A percentile compares a stretch with the other conserved stretches of the same genome.
phyloP scores from a whole-genome alignment of 2,888 invertebrate genomes.

The Apamea crenata region DNA sequence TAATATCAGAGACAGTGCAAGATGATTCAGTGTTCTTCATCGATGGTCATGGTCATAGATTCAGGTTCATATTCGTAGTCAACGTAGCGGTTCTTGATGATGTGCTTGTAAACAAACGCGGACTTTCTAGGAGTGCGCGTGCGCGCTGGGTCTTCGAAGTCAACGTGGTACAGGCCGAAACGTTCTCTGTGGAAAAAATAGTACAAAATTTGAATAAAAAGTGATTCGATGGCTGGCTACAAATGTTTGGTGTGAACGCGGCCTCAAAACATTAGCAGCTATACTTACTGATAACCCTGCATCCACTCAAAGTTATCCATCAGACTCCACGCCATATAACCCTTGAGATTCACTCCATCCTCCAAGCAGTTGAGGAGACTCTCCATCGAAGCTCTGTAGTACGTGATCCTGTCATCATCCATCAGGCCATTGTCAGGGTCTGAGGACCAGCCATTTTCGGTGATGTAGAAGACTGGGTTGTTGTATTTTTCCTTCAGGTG shows the following conservation, averaged over 20 bases:
- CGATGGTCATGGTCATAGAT: conserved; percentile 79
- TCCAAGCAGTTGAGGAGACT: conserved; percentile 84
- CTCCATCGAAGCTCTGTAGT: conserved; percentile 84
- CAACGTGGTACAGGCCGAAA: conserved; percentile 92
- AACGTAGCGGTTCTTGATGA: conserved; percentile 85
- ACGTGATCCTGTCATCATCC: conserved; percentile 85
- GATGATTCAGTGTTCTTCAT: conserved; percentile 67
- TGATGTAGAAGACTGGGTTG: conserved; percentile 89
- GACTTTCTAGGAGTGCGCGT: conserved; percentile 92
- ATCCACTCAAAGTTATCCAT: conserved; percentile 93
- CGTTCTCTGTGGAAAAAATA: conserved; percentile 81
- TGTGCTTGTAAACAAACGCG: conserved; percentile 89
- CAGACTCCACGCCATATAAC: conserved; percentile 92
- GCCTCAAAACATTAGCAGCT: not conserved
- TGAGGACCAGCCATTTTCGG: conserved; percentile 91
- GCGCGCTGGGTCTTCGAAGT: conserved; percentile 91
- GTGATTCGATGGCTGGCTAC: no score
- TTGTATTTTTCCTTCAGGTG: conserved; percentile 87
- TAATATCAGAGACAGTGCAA: not conserved
- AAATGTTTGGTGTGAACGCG: no score
- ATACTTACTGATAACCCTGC: conserved; percentile 76
- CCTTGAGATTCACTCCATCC: conserved; percentile 80
- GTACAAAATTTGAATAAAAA: not conserved
- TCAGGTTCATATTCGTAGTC: conserved; percentile 80
- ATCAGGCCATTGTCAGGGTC: conserved; percentile 71